Base-by-base conservation (phyloP, 2,888 invertebrate species). In the Platycheirus albimanus region DNA sequence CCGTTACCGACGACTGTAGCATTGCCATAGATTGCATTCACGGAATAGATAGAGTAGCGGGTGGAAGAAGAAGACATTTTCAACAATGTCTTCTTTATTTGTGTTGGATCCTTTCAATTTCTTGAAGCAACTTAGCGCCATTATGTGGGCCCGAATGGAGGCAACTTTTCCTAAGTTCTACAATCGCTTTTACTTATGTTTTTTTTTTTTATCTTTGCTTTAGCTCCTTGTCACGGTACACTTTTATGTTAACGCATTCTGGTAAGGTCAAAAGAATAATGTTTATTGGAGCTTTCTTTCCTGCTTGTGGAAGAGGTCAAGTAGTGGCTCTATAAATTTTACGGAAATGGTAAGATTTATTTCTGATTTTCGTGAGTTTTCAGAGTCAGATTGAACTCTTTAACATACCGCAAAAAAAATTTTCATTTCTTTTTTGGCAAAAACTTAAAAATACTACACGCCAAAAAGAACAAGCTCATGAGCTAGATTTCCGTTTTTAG, bases 11-110 rank as follows among this genome's bases (percentile, higher is more conserved):
- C n/a, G n/a, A n/a, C n/a, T n/a, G n/a, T n/a, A n/a, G n/a, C n/a
- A n/a, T n/a, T n/a, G n/a, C n/a, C n/a, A n/a, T n/a, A n/a, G n/a
- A n/a, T n/a, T n/a, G n/a, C n/a, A n/a, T n/a, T n/a, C n/a, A n/a
- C n/a, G 3, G 24, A 56, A 20, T 10, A 20, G 15, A 56, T 51
- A n/a, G 8, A 8, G 7, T 11, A 15, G 36, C 8, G 54, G 10
- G 15, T 13, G 20, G 6, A n/a, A n/a, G 13, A 17, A 15, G n/a
- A n/a, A 17, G 36, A 52, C 24, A 52, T 51, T 15, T 13, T 28
- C 11, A 24, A 58, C 72, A 72, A 79, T 79, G 54, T 67, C 54
- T 63, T 56, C 47, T 28, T 58, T 38, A 52, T 61, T 45, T 11
- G 11, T 19, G 28, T 52, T 58, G 49, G 15, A 54, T 54, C 19